Base-by-base conservation (phyloP, 2,113 vertebrate genomes). In the Rhynchomys soricoides region DNA sequence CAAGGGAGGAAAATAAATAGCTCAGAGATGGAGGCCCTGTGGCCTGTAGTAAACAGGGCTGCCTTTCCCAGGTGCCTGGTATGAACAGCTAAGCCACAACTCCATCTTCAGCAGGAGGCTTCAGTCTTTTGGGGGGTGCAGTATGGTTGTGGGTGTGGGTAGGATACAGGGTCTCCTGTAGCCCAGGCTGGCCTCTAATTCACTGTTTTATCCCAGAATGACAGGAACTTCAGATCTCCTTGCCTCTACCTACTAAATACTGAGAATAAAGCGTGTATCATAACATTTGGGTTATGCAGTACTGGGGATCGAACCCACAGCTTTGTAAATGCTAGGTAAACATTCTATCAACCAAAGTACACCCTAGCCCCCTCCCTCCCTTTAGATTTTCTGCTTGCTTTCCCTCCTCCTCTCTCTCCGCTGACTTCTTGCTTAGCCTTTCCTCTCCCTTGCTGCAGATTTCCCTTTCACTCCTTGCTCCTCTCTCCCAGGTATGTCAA, bases 41-140 rank as follows among this genome's bases (percentile, higher is more conserved):
- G 31, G 48, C 15, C 50, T 57, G 78, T 70, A 70, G 66, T 71
- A n/a, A 52, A 45, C 34, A n/a, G 77, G 37, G 15, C 19, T n/a
- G 1, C 24, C 26, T 26, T 19, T 57, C 59, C 66, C 48, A 50
- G 62, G 40, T 12, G 22, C 43, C 40, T 8, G 70, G 12, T 7
- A 1, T 1, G 29, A 68, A 17, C 16, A 55, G 3, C n/a, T 31
- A 0, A 40, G 12, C 62, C 0, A 0, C 29, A 64, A 34, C 15
- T 43, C 57, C 17, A 1, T 62, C 55, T 88, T 43, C n/a, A 52
- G 43, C 24, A 24, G 48, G 64, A 55, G 4, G 26, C 26, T 24
- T 52, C 26, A 24, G 68, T 50, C 26, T 24, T 21, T 22, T n/a
- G 2, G 15, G 24, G 57, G 8, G 21, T 1, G 9, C 29, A 26